Base-by-base conservation (phyloP, 2,113 vertebrate species). In the Halichoerus grypus region DNA sequence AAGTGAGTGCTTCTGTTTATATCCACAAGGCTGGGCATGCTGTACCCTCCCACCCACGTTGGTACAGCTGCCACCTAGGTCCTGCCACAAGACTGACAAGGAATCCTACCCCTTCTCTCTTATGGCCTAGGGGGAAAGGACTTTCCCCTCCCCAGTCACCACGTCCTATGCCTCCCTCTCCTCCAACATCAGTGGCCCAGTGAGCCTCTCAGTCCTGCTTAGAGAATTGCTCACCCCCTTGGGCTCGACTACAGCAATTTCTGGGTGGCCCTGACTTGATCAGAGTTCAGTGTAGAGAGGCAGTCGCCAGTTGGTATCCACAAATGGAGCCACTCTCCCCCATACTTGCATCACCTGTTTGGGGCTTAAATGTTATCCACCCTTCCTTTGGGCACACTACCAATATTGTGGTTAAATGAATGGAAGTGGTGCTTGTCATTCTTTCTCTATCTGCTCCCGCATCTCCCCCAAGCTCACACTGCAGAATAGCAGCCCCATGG, bases 1-100 rank as follows among this genome's bases (percentile, higher is more conserved):
- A 16, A 88, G 39, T 3, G n/a, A 89, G 33, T 0, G 4, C 79
- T 93, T 93, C 95, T 93, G 81, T 97, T 95, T 95, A 80, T 86
- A 77, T 61, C 74, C 33, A 24, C 24, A 72, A 63, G 85, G 61
- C 26, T 74, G 94, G 85, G 96, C 92, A 82, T 16, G 67, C 79
- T 93, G 93, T 49, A 46, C 90, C 86, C n/a, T 77, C 63, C 28
- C 1, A 28, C 39, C n/a, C 46, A 39, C 0, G 3, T 28, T 14
- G 24, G 67, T 5, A n/a, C 33, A 61, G 72, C 72, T 65, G 74
- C 82, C 81, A 72, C 72, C 80, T 9, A 16, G 36, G 39, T 42
- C 71, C 53, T 96, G 82, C 91, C 31, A 69, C 11, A 19, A 53
- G n/a, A 77, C 65, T 57, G 31, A 81, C 55, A 36, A 67, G 84